A percentile compares a stretch with the other conserved stretches of the same genome.
These are phyloP conservation scores for Philopotamus ludificatus DNA, from an alignment of 1,140 invertebrate genomes.

Conservation along the genomic window DNA sequence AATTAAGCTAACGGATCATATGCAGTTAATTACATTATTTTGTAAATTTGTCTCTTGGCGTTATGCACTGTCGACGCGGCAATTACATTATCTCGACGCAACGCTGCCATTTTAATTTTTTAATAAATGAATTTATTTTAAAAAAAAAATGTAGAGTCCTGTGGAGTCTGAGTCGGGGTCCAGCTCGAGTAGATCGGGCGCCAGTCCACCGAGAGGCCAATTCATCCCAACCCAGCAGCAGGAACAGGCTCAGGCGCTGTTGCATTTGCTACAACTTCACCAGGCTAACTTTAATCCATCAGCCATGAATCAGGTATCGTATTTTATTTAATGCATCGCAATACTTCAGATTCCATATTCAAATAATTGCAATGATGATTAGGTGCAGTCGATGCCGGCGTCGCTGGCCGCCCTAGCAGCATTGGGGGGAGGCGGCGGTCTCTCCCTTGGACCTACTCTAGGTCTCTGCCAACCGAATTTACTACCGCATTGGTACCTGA, in stretches of 20 bases:
- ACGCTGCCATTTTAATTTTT: background rate
- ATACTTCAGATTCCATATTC: too few relatives aligned
- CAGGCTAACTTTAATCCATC: constrained; percentile 49
- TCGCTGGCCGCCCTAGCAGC: constrained; percentile 63
- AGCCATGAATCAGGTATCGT: constrained; percentile 51
- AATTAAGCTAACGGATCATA: constrained; percentile 18
- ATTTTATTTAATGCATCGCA: too few relatives aligned
- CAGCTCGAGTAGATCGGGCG: constrained; percentile 45
- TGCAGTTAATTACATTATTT: background rate
- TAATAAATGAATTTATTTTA: too few relatives aligned
- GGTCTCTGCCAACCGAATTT: constrained; percentile 43
- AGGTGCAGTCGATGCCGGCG: constrained; percentile 62
- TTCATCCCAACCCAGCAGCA: constrained; percentile 41
- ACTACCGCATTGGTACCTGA: constrained; percentile 25
- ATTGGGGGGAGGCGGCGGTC: constrained; percentile 54
- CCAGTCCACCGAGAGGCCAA: constrained; percentile 48
- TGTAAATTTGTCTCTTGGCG: background rate
- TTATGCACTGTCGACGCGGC: background rate
- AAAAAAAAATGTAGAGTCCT: constrained; percentile 61
- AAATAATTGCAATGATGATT: too few relatives aligned
- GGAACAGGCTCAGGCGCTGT: constrained; percentile 46
- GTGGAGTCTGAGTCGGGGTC: constrained; percentile 60
- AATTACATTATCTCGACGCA: background rate
- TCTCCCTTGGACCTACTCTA: constrained; percentile 49
- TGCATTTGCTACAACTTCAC: constrained; percentile 53